Conservation (phyloP, 2,113 vertebrate species). For the Hydrochoerus hydrochaeris region DNA sequence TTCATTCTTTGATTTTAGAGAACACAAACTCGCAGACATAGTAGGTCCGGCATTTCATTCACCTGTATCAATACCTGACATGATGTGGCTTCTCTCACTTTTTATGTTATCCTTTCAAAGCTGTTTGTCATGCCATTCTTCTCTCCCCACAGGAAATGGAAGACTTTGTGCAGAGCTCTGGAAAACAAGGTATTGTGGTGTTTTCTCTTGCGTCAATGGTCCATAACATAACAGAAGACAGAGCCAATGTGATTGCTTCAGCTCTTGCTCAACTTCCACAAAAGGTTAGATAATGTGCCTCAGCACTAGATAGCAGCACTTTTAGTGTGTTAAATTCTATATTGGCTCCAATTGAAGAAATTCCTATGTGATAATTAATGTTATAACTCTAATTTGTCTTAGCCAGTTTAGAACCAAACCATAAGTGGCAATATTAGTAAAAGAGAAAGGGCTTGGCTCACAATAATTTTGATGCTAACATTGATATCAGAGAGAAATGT, state of each 20-base stretch:
- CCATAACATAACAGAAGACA: conserved; percentile 87
- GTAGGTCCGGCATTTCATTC: too few relatives aligned
- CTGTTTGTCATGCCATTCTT: neutral
- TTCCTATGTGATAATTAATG: neutral
- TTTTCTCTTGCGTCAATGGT: conserved; percentile 91
- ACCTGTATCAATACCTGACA: too few relatives aligned
- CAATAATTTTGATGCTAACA: neutral
- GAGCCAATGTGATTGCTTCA: conserved; percentile 86
- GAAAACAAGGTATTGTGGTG: conserved; percentile 89
- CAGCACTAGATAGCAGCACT: neutral
- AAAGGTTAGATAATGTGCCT: conserved; percentile 85
- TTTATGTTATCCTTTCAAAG: neutral
- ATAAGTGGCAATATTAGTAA: neutral
- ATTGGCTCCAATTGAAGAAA: neutral
- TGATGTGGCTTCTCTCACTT: neutral
- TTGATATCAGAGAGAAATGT: neutral
- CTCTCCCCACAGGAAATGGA: conserved; percentile 89
- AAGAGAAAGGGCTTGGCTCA: neutral
- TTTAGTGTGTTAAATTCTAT: neutral
- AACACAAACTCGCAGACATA: too few relatives aligned
- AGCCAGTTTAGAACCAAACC: neutral
- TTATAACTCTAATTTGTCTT: neutral
- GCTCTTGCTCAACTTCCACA: conserved; percentile 92
- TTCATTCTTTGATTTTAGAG: too few relatives aligned
- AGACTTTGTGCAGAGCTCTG: conserved; percentile 92